A percentile compares a stretch with the other conserved stretches of the same genome.
Conservation (phyloP, 2,888 invertebrate genomes). For the Piscicola geometra region DNA sequence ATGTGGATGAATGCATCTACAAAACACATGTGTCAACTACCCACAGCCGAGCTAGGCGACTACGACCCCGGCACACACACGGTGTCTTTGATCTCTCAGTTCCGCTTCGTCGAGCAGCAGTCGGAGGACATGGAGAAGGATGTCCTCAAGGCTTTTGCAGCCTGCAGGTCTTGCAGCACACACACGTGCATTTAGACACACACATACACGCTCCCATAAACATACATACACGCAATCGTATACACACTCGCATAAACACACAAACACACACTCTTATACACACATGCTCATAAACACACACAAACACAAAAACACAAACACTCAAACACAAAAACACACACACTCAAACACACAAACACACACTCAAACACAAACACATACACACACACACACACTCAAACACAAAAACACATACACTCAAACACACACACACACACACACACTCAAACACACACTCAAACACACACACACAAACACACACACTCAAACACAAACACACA, state of each 20-base stretch:
- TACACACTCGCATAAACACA: background rate
- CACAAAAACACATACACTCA: background rate
- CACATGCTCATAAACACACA: no score
- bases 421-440: background rate
- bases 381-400: background rate
- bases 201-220: background rate
- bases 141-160: slow-evolving; percentile 82
- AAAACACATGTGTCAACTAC: background rate
- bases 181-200: background rate
- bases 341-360: background rate
- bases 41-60: slow-evolving; percentile 41
- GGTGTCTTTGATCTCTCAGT: slow-evolving; percentile 94
- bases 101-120: slow-evolving; percentile 68
- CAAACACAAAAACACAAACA: background rate
- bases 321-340: background rate
- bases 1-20: slow-evolving; percentile 14
- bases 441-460: background rate
- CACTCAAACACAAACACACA: background rate
- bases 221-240: background rate
- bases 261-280: background rate
- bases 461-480: background rate
- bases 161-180: slow-evolving; percentile 44
- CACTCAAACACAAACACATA: background rate
- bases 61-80: slow-evolving; percentile 86
- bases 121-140: slow-evolving; percentile 24